phyloP scores from a whole-genome alignment of 2,888 invertebrate genomes.

The Lypha dubia region DNA sequence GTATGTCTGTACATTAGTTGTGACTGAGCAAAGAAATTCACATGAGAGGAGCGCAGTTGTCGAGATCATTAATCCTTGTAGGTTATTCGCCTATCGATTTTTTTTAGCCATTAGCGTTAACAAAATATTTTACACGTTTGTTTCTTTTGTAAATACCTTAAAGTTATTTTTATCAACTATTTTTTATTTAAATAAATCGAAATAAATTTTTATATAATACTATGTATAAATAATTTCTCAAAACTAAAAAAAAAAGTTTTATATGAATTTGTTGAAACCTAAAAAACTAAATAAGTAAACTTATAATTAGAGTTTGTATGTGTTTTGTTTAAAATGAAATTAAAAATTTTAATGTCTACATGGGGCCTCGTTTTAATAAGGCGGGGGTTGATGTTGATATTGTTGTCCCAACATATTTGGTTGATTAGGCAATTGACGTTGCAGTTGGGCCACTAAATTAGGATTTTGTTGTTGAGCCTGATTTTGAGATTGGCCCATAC shows the following conservation, averaged over 20 bases:
- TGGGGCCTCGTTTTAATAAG: conserved; percentile 75
- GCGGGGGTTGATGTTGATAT: conserved; percentile 84
- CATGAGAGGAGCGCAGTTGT: no score
- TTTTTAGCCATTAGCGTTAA: neutral
- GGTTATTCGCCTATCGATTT: no score
- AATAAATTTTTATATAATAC: conserved; percentile 67
- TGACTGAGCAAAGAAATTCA: no score
- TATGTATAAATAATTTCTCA: conserved; percentile 65
- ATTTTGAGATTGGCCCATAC: conserved; percentile 79
- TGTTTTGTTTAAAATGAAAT: conserved; percentile 28
- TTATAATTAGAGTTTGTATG: conserved; percentile 60
- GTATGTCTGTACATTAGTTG: no score
- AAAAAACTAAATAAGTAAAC: conserved; percentile 69
- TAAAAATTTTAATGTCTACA: conserved; percentile 38
- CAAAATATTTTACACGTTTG: neutral
- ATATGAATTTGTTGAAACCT: conserved; percentile 57
- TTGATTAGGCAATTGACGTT: conserved; percentile 85
- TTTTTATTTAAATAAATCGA: conserved; percentile 56
- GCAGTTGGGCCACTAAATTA: conserved; percentile 87
- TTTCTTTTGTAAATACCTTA: neutral
- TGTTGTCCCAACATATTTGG: conserved; percentile 82
- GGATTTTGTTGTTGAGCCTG: conserved; percentile 85
- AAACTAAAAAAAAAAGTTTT: conserved; percentile 37
- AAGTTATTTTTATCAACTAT: conserved; percentile 13
- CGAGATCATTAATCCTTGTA: no score